Evolutionary conservation across 2,797 vertebrate species (phyloP).

Genomic region (Sebastiscus tertius): DNA sequence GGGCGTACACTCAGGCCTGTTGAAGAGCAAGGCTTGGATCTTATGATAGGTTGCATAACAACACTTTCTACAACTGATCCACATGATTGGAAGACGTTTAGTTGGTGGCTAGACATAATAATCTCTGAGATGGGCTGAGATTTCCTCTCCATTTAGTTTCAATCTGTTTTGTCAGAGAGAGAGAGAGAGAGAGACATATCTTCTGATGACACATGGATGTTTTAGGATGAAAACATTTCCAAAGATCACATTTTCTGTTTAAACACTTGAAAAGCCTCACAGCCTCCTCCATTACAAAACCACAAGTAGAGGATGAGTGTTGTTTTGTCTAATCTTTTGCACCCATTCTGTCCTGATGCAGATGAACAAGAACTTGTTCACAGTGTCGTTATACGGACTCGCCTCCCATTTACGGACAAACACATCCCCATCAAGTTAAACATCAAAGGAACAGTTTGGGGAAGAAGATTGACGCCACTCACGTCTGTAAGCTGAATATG

Average conservation of each 20-base stretch:
- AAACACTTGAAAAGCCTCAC: not conserved
- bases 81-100: conserved; percentile 22
- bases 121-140: not conserved
- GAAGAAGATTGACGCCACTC: not conserved
- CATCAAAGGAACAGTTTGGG: not conserved
- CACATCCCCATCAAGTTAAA: not conserved
- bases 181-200: not conserved
- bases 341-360: not conserved
- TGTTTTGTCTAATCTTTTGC: not conserved
- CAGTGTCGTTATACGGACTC: not conserved
- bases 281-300: not conserved
- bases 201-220: not conserved
- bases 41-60: conserved; percentile 18
- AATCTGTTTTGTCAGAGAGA: not conserved
- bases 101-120: conserved; percentile 26
- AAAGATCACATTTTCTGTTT: not conserved
- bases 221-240: not conserved
- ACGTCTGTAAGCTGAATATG: not conserved
- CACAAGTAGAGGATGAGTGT: not conserved
- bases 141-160: not conserved
- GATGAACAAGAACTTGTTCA: not conserved
- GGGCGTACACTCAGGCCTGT: conserved; percentile 19
- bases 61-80: conserved; percentile 6
- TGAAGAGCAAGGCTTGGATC: conserved; percentile 30
- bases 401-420: not conserved